A percentile compares a stretch with the other conserved stretches of the same genome.
Conservation (phyloP, 2,888 invertebrate species). For the Himalopsyche tibetana region DNA sequence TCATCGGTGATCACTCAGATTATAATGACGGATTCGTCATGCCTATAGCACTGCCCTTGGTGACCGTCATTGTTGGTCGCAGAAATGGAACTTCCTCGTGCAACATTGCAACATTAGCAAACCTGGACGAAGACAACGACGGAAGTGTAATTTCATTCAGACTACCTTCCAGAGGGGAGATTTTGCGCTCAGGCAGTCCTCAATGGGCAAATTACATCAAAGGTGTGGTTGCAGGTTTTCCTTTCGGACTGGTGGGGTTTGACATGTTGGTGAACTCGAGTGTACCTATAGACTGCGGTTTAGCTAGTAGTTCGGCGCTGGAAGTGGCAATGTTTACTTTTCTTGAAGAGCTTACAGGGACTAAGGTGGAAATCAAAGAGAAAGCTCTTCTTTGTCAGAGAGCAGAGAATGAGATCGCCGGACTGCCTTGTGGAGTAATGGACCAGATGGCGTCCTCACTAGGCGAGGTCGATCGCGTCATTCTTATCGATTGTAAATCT, state of each 20-base stretch:
- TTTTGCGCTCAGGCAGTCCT: background rate
- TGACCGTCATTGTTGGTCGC: background rate
- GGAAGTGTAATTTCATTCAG: background rate
- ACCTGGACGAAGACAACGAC: background rate
- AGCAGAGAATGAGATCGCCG: background rate
- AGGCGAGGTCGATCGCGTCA: background rate
- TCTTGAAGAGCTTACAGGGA: background rate
- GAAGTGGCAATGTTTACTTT: background rate
- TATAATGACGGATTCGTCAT: constrained; percentile 4
- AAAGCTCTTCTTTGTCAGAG: background rate
- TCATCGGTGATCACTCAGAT: background rate
- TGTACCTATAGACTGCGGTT: background rate
- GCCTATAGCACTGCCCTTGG: background rate
- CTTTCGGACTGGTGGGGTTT: background rate
- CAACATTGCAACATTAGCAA: background rate
- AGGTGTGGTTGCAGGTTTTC: background rate
- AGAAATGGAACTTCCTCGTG: background rate
- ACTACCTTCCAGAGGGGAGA: background rate
- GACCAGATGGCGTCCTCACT: background rate
- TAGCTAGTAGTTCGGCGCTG: background rate
- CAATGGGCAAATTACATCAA: constrained; percentile 10
- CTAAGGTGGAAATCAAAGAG: background rate
- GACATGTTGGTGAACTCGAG: background rate
- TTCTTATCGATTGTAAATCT: background rate
- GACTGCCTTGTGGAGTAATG: background rate